Evolutionary conservation across 2,797 vertebrate genomes (phyloP).

Genomic region (Pseudocheirus occidentalis): DNA sequence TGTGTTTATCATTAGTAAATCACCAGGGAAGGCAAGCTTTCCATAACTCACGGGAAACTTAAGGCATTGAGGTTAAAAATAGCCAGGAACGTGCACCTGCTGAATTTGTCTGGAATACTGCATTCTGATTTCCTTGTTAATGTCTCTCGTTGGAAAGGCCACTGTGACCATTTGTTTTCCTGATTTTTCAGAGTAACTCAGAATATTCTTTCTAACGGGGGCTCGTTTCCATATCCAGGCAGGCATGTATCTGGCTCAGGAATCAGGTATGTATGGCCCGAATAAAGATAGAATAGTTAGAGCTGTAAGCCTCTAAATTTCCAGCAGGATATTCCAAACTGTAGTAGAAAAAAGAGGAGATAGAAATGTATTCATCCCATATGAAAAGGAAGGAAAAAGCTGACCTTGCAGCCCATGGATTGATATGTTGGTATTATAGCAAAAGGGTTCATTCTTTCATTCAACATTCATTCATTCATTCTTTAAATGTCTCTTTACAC

Average conservation of each 20-base stretch:
- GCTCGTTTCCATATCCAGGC: conserved; percentile 49
- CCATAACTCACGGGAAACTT: conserved; percentile 20
- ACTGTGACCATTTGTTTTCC: neutral
- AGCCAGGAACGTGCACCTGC: neutral
- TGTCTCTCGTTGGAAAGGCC: conserved; percentile 16
- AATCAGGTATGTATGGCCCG: conserved; percentile 43
- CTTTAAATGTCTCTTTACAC: neutral
- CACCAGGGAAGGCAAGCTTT: neutral
- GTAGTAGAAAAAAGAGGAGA: neutral
- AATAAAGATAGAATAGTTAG: conserved; percentile 61
- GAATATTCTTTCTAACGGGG: conserved; percentile 33
- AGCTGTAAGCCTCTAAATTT: conserved; percentile 39
- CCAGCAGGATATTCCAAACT: conserved; percentile 38
- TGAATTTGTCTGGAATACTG: neutral
- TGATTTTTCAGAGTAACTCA: conserved; percentile 22
- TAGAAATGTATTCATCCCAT: neutral
- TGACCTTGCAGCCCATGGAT: neutral
- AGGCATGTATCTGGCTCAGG: conserved; percentile 45
- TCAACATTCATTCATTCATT: neutral
- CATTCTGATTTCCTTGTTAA: neutral
- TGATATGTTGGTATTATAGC: neutral
- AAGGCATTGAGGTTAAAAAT: conserved; percentile 26
- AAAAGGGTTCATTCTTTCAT: neutral
- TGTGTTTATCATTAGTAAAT: conserved; percentile 30
- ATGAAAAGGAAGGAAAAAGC: neutral